Evolutionary conservation across 2,113 vertebrate genomes (phyloP).

Genomic region (Nestor notabilis): DNA sequence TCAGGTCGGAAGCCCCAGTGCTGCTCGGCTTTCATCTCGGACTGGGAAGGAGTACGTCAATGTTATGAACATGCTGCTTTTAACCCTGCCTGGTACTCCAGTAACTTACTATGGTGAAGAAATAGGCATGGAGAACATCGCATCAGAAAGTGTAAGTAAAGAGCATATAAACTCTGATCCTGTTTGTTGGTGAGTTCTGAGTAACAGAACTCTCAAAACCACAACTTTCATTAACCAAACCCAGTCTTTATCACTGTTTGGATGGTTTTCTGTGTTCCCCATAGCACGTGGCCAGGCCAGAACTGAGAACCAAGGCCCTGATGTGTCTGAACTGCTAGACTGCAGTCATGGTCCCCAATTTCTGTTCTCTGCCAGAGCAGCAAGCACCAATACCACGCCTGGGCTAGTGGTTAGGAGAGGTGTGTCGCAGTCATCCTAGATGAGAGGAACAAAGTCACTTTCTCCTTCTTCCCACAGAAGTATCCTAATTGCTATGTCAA

Average conservation of each 20-base stretch:
- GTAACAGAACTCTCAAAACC: background rate
- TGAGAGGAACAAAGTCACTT: fast-evolving
- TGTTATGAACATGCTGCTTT: slow-evolving; percentile 90
- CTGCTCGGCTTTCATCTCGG: slow-evolving; percentile 83
- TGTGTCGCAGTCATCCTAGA: background rate
- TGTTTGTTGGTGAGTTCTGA: background rate
- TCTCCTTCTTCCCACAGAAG: background rate
- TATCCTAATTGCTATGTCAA: background rate
- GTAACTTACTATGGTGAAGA: slow-evolving; percentile 97
- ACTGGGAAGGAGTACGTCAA: slow-evolving; percentile 78
- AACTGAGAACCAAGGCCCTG: background rate
- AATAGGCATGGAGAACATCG: slow-evolving; percentile 89
- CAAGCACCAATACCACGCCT: background rate
- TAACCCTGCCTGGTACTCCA: slow-evolving; percentile 93
- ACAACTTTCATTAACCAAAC: background rate
- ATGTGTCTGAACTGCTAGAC: background rate
- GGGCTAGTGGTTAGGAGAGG: background rate
- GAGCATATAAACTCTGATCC: background rate
- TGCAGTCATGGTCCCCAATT: background rate
- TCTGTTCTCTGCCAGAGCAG: background rate
- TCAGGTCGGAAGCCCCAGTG: slow-evolving; percentile 88
- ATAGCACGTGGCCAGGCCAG: background rate
- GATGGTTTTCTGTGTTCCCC: background rate
- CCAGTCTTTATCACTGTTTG: background rate
- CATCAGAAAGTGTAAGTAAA: slow-evolving; percentile 36